These are phyloP conservation scores for Odontamblyopus rebecca DNA, from an alignment of 2,797 vertebrate genomes.

Conservation along the genomic window DNA sequence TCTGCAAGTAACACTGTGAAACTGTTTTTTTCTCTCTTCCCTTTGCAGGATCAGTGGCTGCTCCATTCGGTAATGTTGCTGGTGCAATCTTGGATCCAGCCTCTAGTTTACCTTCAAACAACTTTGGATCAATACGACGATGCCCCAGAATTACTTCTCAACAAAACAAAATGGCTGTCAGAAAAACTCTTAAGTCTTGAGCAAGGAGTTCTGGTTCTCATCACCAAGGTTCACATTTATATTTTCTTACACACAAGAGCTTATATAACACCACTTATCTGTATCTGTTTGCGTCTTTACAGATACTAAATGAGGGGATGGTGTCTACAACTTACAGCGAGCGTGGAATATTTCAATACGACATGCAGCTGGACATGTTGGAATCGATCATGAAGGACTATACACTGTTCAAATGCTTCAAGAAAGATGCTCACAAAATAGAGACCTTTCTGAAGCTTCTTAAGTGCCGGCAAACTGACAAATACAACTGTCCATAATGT, in stretches of 20 bases:
- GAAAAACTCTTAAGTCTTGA: slow-evolving; percentile 79
- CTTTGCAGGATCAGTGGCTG: slow-evolving; percentile 74
- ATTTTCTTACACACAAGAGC: neutral
- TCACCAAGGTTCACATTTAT: slow-evolving; percentile 65
- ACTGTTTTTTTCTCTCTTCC: neutral
- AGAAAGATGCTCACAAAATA: slow-evolving; percentile 80
- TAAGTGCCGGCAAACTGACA: slow-evolving; percentile 74
- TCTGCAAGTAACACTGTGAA: neutral
- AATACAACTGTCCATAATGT: slow-evolving; percentile 63
- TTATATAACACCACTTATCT: neutral
- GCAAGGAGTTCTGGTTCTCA: slow-evolving; percentile 77
- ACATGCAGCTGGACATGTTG: slow-evolving; percentile 64
- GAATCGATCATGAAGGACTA: slow-evolving; percentile 75
- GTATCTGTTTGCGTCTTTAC: neutral
- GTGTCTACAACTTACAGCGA: slow-evolving; percentile 44
- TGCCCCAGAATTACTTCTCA: slow-evolving; percentile 69
- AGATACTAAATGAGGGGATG: slow-evolving; percentile 75
- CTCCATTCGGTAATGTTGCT: slow-evolving; percentile 77
- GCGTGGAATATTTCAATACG: slow-evolving; percentile 42
- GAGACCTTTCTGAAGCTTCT: slow-evolving; percentile 81
- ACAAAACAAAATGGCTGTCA: slow-evolving; percentile 80
- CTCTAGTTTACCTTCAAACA: slow-evolving; percentile 73
- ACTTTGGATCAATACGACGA: slow-evolving; percentile 68
- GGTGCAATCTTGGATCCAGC: slow-evolving; percentile 78
- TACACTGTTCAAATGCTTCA: slow-evolving; percentile 75